Conservation (phyloP, 2,113 vertebrate genomes). For the Hemibates koningsi region DNA sequence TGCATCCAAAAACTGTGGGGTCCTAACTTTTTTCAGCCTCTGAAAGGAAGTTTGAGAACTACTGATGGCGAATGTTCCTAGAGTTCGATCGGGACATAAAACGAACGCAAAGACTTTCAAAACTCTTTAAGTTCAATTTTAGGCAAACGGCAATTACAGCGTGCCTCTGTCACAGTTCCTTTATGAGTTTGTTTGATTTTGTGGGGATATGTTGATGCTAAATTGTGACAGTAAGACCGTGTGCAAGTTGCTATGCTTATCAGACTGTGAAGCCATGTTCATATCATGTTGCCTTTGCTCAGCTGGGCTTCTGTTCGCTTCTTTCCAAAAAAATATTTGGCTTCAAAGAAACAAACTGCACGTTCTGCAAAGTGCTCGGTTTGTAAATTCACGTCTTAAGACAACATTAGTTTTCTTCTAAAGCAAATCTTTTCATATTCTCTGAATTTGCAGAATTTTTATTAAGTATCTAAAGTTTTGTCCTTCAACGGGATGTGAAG, state of each 20-base stretch:
- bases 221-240: not conserved
- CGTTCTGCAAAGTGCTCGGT: fast-evolving
- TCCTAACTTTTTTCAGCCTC: not conserved
- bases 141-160: not conserved
- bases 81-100: not conserved
- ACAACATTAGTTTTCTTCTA: not conserved
- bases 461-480: too few species aligned
- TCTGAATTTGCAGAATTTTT: not conserved
- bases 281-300: not conserved
- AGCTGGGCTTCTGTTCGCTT: fast-evolving
- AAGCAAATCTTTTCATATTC: not conserved
- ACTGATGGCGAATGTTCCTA: not conserved
- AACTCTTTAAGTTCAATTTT: not conserved
- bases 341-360: not conserved
- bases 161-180: not conserved
- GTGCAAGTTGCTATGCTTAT: not conserved
- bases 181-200: not conserved
- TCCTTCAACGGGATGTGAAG: not conserved
- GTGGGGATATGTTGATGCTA: not conserved
- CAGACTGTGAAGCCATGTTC: not conserved
- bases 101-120: not conserved
- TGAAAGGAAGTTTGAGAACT: not conserved
- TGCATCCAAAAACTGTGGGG: not conserved
- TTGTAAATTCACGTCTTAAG: not conserved
- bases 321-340: not conserved